Evolutionary conservation across 2,797 vertebrate species (phyloP).

Genomic region (Steatocranus sp.): DNA sequence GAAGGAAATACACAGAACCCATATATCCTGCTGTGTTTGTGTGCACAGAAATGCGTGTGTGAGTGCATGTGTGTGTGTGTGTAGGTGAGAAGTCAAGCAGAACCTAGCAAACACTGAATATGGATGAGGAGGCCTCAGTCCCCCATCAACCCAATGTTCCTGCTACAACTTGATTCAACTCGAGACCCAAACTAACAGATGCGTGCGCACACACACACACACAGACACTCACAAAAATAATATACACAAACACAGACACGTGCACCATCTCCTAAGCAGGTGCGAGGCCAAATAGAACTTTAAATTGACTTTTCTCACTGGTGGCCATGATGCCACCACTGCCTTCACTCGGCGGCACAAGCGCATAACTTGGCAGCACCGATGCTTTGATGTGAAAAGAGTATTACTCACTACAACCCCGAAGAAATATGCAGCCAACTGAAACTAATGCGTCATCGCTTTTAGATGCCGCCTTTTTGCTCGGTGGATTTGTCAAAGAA

Average conservation of each 20-base stretch:
- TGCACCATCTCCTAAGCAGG: background rate
- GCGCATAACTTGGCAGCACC: slow-evolving; percentile 39
- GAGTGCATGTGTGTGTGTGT: background rate
- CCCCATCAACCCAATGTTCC: slow-evolving; percentile 55
- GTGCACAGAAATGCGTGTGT: background rate
- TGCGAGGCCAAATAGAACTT: slow-evolving; percentile 39
- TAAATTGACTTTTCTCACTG: slow-evolving; percentile 61
- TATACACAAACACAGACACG: background rate
- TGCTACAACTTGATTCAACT: slow-evolving; percentile 36
- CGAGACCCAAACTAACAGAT: slow-evolving; percentile 34
- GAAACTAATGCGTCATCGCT: slow-evolving; percentile 21
- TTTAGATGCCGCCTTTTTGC: slow-evolving; percentile 11
- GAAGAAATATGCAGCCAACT: slow-evolving; percentile 39
- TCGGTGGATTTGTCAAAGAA: slow-evolving; percentile 14
- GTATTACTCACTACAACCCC: slow-evolving; percentile 31
- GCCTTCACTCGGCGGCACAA: slow-evolving; percentile 41
- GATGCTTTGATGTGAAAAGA: slow-evolving; percentile 40
- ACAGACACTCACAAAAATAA: background rate
- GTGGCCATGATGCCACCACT: slow-evolving; percentile 33
- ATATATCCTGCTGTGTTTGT: slow-evolving; percentile 6
- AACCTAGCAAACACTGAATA: slow-evolving; percentile 57
- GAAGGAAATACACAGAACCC: slow-evolving; percentile 34
- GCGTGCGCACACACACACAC: background rate
- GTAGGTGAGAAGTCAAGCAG: slow-evolving; percentile 46
- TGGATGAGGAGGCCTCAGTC: slow-evolving; percentile 58